A percentile compares a stretch with the other conserved stretches of the same genome.
Conservation (phyloP, 2,888 invertebrate genomes). For the Lissocephala sabroskyi region DNA sequence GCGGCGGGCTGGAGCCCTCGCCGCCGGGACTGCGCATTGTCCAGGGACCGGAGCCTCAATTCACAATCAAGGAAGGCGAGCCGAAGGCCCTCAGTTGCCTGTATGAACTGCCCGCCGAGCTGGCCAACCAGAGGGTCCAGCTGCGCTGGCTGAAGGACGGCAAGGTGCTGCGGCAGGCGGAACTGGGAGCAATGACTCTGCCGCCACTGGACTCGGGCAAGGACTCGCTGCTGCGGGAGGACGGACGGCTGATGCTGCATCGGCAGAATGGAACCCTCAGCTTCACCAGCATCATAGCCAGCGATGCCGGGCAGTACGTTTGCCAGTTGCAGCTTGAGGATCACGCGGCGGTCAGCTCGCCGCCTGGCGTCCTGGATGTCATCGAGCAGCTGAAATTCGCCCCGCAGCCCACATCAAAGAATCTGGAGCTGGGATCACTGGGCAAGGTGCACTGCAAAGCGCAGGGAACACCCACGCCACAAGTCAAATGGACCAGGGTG, state of each 20-base stretch:
- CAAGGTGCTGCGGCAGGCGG: slow-evolving; percentile 73
- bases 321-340: slow-evolving; percentile 72
- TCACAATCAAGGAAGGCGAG: slow-evolving; percentile 79
- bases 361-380: slow-evolving; percentile 64
- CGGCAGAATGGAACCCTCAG: slow-evolving; percentile 70
- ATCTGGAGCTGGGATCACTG: slow-evolving; percentile 85
- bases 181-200: slow-evolving; percentile 45
- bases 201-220: slow-evolving; percentile 27
- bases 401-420: slow-evolving; percentile 86
- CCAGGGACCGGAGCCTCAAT: slow-evolving; percentile 65
- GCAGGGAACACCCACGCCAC: slow-evolving; percentile 78
- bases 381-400: slow-evolving; percentile 88
- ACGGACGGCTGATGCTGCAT: slow-evolving; percentile 65
- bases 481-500: slow-evolving; percentile 73
- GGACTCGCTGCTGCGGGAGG: slow-evolving; percentile 67
- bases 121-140: slow-evolving; percentile 48
- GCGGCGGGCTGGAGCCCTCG: slow-evolving; percentile 32
- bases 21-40: slow-evolving; percentile 45
- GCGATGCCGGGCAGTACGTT: slow-evolving; percentile 70
- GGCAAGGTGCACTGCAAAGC: slow-evolving; percentile 93
- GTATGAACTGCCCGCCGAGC: slow-evolving; percentile 71
- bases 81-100: slow-evolving; percentile 78
- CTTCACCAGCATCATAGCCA: slow-evolving; percentile 67
- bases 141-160: slow-evolving; percentile 81
- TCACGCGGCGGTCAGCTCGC: slow-evolving; percentile 66